Conservation (phyloP, 1,140 invertebrate species). For the Eumeta japonica region DNA sequence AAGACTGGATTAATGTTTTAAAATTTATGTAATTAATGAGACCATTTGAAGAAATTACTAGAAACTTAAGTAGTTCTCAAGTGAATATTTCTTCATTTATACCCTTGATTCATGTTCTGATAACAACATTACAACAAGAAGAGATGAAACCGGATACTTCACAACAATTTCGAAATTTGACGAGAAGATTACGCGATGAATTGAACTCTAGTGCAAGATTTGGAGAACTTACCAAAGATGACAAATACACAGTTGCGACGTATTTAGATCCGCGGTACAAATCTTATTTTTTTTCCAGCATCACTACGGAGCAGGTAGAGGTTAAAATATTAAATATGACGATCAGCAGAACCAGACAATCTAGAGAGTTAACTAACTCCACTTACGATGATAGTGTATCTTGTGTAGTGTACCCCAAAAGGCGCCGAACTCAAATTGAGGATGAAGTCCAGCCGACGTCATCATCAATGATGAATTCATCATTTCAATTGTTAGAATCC, state of each 20-base stretch:
- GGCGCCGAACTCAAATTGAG: no score
- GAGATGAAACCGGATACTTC: slow-evolving; percentile 10
- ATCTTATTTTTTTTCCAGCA: no score
- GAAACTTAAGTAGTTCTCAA: slow-evolving; percentile 10
- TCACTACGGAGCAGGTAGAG: no score
- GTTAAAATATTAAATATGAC: slow-evolving; percentile 6
- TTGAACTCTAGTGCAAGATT: slow-evolving; percentile 12
- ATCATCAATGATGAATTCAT: no score
- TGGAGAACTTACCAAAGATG: slow-evolving; percentile 7
- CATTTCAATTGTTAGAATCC: no score
- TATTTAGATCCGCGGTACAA: no score
- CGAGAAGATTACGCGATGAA: slow-evolving; percentile 12
- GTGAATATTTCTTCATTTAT: slow-evolving; percentile 11
- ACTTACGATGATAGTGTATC: slow-evolving; percentile 5
- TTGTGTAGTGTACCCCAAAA: slow-evolving; percentile 5
- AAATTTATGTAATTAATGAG: no score
- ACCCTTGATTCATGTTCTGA: slow-evolving; percentile 13
- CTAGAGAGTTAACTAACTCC: slow-evolving; percentile 1
- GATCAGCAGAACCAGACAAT: slow-evolving; percentile 2
- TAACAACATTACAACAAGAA: no score
- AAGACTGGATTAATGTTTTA: slow-evolving; percentile 5
- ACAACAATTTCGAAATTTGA: no score
- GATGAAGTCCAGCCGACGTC: no score
- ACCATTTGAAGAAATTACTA: slow-evolving; percentile 10
- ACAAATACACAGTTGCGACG: slow-evolving; percentile 10